Evolutionary conservation across 2,888 invertebrate genomes (phyloP).

Genomic region (Aplocera efformata): DNA sequence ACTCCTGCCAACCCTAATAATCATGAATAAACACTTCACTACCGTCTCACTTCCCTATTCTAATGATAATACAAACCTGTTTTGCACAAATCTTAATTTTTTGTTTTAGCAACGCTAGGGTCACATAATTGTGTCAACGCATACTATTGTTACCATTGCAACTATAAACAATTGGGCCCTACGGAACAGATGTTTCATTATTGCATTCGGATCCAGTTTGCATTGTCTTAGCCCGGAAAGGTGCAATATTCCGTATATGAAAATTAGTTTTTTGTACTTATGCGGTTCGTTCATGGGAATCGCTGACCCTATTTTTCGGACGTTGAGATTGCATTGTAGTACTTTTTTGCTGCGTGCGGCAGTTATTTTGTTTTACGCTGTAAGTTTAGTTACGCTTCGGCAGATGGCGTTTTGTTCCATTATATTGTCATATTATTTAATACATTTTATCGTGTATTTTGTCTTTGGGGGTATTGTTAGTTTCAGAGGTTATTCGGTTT

Average conservation of each 20-base stretch:
- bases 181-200: conserved; percentile 43
- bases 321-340: conserved; percentile 52
- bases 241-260: conserved; percentile 66
- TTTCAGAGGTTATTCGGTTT: no score
- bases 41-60: conserved; percentile 74
- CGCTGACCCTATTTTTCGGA: conserved; percentile 66
- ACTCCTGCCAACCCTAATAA: conserved; percentile 47
- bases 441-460: conserved; percentile 10
- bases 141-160: conserved; percentile 51
- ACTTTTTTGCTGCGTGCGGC: conserved; percentile 46
- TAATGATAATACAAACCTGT: conserved; percentile 77
- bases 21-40: conserved; percentile 54
- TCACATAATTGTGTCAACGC: conserved; percentile 74
- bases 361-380: conserved; percentile 50
- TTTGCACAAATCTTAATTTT: conserved; percentile 72
- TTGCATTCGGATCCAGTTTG: conserved; percentile 37
- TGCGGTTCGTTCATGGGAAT: conserved; percentile 59
- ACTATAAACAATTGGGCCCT: conserved; percentile 57
- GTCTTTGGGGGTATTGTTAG: conserved; percentile 10
- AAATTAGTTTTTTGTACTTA: conserved; percentile 64
- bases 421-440: conserved; percentile 26
- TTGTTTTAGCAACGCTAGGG: conserved; percentile 69
- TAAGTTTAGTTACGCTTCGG: conserved; percentile 34
- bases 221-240: conserved; percentile 68
- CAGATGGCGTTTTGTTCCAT: conserved; percentile 37